Evolutionary conservation across 2,113 vertebrate species (phyloP).

Genomic region (Copsychus sechellarum): DNA sequence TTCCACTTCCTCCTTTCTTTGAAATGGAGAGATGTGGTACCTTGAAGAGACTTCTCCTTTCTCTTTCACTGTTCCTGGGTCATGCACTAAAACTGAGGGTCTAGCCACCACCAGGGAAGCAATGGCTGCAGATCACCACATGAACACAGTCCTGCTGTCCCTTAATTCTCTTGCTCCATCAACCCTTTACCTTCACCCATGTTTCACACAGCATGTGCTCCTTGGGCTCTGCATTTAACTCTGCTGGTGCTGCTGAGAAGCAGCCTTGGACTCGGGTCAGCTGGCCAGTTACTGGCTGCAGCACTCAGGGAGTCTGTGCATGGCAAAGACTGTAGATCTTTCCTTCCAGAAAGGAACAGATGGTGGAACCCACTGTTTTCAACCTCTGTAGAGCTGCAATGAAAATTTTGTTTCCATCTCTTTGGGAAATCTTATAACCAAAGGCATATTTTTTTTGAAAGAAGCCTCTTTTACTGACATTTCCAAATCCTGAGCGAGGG

Average conservation of each 20-base stretch:
- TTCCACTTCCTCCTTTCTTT: neutral
- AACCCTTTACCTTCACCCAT: neutral
- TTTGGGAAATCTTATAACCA: neutral
- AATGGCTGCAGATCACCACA: neutral
- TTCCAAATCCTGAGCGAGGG: neutral
- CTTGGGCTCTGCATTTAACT: neutral
- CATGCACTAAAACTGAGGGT: neutral
- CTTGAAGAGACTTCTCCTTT: neutral
- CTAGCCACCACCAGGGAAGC: neutral
- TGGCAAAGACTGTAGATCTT: neutral
- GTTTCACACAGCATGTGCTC: neutral
- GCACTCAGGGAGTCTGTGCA: accelerated
- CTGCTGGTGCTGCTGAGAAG: neutral
- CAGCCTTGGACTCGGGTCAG: neutral
- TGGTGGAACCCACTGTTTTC: neutral
- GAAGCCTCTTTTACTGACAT: neutral
- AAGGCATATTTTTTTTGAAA: neutral
- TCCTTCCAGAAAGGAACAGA: neutral
- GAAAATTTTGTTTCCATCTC: neutral
- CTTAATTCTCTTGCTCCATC: neutral
- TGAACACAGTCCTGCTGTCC: neutral
- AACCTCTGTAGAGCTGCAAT: neutral
- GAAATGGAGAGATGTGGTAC: neutral
- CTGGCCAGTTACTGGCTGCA: neutral
- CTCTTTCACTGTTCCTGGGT: neutral